A percentile compares a stretch with the other conserved stretches of the same genome.
Conservation (phyloP, 2,888 invertebrate species). For the Lacanobia oleracea region DNA sequence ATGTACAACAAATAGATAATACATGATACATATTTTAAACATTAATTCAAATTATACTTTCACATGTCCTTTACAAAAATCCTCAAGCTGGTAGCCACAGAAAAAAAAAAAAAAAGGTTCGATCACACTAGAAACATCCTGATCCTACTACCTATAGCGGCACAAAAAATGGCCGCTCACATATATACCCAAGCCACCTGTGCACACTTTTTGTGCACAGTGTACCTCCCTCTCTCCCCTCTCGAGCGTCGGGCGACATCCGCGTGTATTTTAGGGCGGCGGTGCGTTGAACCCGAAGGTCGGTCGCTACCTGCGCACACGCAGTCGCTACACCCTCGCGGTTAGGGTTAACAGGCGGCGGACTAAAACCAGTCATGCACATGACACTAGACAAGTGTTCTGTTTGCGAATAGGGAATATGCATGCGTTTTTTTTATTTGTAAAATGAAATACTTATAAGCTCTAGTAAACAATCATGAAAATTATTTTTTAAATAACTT, state of each 20-base stretch:
- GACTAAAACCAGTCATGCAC: neutral
- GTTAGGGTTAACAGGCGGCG: conserved; percentile 1
- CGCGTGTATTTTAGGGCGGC: conserved; percentile 70
- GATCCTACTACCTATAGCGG: neutral
- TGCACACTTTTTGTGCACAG: conserved; percentile 42
- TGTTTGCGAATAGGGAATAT: no score
- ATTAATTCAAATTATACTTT: neutral
- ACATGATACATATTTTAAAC: no score
- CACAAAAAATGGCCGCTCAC: conserved; percentile 30
- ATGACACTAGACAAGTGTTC: no score
- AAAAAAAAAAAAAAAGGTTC: neutral
- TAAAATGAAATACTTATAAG: no score
- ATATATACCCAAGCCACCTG: conserved; percentile 38
- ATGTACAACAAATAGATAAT: no score
- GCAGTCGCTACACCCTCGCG: conserved; percentile 29
- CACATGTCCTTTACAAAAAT: neutral
- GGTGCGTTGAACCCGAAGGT: conserved; percentile 77
- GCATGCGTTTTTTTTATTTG: no score
- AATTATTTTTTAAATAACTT: no score
- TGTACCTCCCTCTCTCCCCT: conserved; percentile 1
- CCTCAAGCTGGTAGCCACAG: neutral
- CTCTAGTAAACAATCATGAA: no score
- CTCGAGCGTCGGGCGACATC: conserved; percentile 55
- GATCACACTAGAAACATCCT: conserved; percentile 1
- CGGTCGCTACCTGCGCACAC: conserved; percentile 74